Conservation (phyloP, 2,797 vertebrate genomes). For the Mastacembelus armatus region DNA sequence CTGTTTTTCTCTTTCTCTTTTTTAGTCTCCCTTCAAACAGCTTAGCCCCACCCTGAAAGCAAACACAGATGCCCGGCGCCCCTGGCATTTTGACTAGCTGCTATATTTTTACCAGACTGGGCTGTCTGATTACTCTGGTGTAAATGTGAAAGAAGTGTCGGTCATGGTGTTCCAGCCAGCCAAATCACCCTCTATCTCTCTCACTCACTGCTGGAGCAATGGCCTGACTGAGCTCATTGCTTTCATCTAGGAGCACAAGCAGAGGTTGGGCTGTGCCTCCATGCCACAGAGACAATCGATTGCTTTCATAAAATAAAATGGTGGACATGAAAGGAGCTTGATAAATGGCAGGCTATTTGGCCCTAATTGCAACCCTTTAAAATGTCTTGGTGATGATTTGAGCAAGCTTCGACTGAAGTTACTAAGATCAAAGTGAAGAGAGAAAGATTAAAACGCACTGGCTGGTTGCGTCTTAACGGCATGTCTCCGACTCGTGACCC, state of each 20-base stretch:
- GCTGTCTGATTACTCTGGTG: conserved; percentile 68
- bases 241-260: conserved; percentile 60
- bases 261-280: conserved; percentile 58
- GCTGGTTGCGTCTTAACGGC: conserved; percentile 65
- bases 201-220: conserved; percentile 50
- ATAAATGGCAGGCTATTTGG: conserved; percentile 79
- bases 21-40: conserved; percentile 41
- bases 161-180: conserved; percentile 61
- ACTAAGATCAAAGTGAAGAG: conserved; percentile 77
- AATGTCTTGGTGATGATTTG: conserved; percentile 79
- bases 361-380: conserved; percentile 82
- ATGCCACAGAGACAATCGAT: conserved; percentile 73
- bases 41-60: conserved; percentile 50
- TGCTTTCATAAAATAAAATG: conserved; percentile 81
- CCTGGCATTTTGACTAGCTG: conserved; percentile 66
- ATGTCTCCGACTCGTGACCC: conserved; percentile 74
- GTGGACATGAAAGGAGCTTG: conserved; percentile 78
- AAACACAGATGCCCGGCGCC: conserved; percentile 63
- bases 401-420: conserved; percentile 76
- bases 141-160: conserved; percentile 66
- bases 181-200: conserved; percentile 62
- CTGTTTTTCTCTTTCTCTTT: conserved; percentile 37
- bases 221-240: conserved; percentile 56
- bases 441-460: conserved; percentile 73
- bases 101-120: conserved; percentile 57